Percentiles rank a stretch among this genome's conserved stretches.
Conservation (phyloP, 2,113 vertebrate genomes). For the Indicator maculatus region DNA sequence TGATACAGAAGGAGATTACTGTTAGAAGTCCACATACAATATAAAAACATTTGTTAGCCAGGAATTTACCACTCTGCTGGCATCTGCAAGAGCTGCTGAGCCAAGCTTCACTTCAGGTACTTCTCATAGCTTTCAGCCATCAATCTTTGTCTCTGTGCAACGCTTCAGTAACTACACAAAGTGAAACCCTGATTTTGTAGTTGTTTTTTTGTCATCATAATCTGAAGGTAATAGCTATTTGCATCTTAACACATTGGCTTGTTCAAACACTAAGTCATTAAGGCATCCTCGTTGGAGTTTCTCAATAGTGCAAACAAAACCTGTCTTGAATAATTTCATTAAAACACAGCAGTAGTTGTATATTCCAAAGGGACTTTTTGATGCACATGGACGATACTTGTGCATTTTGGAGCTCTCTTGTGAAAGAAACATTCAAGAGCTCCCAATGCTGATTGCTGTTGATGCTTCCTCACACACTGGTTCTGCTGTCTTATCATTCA, state of each 20-base stretch:
- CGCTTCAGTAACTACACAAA: conserved; percentile 65
- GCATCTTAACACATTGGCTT: conserved; percentile 72
- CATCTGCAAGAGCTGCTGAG: conserved; percentile 69
- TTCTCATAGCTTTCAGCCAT: conserved; percentile 58
- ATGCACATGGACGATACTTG: conserved; percentile 68
- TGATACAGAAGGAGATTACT: conserved; percentile 74
- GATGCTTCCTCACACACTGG: conserved; percentile 58
- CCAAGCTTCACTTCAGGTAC: conserved; percentile 66
- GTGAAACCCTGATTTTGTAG: conserved; percentile 72
- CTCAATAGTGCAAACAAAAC: conserved; percentile 76
- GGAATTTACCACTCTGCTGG: conserved; percentile 72
- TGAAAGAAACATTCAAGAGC: conserved; percentile 71
- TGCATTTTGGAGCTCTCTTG: conserved; percentile 69
- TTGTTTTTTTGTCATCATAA: conserved; percentile 49
- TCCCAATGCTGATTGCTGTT: conserved; percentile 64
- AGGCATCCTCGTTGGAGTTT: conserved; percentile 77
- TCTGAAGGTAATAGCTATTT: conserved; percentile 63
- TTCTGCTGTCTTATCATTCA: conserved; percentile 59
- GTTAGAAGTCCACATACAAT: conserved; percentile 74
- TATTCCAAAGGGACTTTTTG: conserved; percentile 45
- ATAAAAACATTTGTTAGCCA: conserved; percentile 74
- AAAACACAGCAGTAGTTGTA: conserved; percentile 59
- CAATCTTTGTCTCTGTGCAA: conserved; percentile 67
- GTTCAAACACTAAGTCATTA: conserved; percentile 75
- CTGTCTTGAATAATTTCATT: conserved; percentile 72